Evolutionary conservation across 2,113 vertebrate genomes (phyloP).

Genomic region (Rostratula benghalensis): DNA sequence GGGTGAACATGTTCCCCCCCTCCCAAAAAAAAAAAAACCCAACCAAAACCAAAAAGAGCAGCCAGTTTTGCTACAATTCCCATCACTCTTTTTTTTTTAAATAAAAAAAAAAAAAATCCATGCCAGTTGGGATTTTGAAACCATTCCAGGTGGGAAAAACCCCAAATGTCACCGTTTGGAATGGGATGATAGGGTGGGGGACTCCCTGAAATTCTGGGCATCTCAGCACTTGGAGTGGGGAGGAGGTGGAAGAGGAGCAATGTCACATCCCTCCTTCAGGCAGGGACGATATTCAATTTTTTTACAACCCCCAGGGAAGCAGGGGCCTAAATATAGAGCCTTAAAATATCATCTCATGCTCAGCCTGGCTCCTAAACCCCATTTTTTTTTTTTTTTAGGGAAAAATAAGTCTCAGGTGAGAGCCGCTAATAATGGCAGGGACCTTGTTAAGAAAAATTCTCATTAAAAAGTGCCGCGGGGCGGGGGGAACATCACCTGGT

Average conservation of each 20-base stretch:
- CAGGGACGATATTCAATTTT: conserved; percentile 52
- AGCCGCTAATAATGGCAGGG: not conserved
- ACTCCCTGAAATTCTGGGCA: not conserved
- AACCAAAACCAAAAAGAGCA: not conserved
- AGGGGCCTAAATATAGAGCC: conserved; percentile 72
- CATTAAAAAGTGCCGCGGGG: not conserved
- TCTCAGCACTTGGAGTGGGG: not conserved
- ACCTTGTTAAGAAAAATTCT: not conserved
- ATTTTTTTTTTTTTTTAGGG: not conserved
- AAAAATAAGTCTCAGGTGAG: not conserved
- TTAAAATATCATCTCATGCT: conserved; percentile 52
- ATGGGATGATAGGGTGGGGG: not conserved
- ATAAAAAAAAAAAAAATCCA: no score
- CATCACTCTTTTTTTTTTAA: not conserved
- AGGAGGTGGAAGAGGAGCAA: conserved; percentile 33
- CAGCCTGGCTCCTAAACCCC: not conserved
- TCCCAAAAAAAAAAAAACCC: not conserved
- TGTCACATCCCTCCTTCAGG: conserved; percentile 67
- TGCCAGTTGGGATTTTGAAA: not conserved
- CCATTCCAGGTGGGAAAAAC: not conserved
- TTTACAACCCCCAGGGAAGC: conserved; percentile 65
- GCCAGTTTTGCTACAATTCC: not conserved
- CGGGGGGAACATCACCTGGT: not conserved
- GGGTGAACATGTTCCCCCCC: not conserved
- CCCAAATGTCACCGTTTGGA: not conserved